Conservation (phyloP, 2,888 invertebrate genomes). For the Pharmacophagus antenor region DNA sequence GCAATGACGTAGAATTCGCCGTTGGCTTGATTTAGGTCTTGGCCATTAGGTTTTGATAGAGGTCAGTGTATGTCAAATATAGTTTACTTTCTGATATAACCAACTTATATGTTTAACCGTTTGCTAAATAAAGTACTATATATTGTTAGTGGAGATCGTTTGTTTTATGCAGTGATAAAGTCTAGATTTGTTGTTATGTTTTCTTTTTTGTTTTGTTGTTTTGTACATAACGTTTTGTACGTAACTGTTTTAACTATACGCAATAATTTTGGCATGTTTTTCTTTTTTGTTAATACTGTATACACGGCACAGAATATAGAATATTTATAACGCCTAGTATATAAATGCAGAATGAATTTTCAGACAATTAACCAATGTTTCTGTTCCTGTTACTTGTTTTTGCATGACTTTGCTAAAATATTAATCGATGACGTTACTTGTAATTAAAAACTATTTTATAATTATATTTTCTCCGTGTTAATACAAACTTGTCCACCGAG, state of each 20-base stretch:
- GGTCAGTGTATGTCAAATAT: constrained; percentile 21
- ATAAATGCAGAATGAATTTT: constrained; percentile 40
- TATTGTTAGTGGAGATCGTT: constrained; percentile 11
- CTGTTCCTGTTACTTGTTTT: constrained; percentile 40
- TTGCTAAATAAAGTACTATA: constrained; percentile 16
- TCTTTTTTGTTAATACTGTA: constrained; percentile 9
- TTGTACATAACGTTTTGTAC: constrained; percentile 36
- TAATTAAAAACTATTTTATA: background rate
- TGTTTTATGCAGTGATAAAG: constrained; percentile 8
- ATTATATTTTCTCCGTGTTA: background rate
- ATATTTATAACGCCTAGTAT: constrained; percentile 27
- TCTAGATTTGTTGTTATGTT: constrained; percentile 19
- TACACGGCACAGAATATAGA: constrained; percentile 1
- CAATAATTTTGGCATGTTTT: constrained; percentile 34
- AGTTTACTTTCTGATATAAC: constrained; percentile 11
- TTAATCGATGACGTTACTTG: background rate
- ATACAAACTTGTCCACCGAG: no score
- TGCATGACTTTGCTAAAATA: constrained; percentile 53
- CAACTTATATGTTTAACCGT: constrained; percentile 32
- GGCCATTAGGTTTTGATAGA: constrained; percentile 36
- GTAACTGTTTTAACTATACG: constrained; percentile 31
- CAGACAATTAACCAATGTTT: constrained; percentile 46
- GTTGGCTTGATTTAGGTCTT: constrained; percentile 54
- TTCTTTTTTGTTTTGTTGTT: constrained; percentile 27
- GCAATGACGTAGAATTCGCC: constrained; percentile 50